A percentile compares a stretch with the other conserved stretches of the same genome.
Conservation (phyloP, 2,113 vertebrate genomes). For the Okapia johnstoni region DNA sequence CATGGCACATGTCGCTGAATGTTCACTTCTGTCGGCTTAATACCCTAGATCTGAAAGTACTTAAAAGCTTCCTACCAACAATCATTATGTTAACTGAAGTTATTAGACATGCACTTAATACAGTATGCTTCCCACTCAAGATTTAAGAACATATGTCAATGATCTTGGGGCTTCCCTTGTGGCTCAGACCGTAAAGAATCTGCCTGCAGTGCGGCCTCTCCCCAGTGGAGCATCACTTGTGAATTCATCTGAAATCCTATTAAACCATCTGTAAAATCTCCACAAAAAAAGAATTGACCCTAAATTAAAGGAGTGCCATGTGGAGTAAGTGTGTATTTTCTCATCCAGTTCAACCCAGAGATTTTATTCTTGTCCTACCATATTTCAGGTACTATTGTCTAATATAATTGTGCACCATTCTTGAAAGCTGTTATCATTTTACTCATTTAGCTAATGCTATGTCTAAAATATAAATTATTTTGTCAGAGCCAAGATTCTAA, state of each 20-base stretch:
- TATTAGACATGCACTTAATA: background rate
- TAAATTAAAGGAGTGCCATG: background rate
- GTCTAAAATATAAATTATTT: background rate
- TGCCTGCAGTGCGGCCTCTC: background rate
- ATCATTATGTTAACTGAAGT: background rate
- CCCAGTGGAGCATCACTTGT: background rate
- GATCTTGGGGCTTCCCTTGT: background rate
- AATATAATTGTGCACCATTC: too few relatives aligned
- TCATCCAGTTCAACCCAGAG: background rate
- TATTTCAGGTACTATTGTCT: rapidly evolving
- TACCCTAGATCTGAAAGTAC: background rate
- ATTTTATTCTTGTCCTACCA: background rate
- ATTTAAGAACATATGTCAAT: background rate
- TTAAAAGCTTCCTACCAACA: background rate
- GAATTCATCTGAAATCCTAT: background rate
- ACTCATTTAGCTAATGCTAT: background rate
- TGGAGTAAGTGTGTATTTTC: background rate
- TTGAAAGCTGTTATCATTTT: background rate
- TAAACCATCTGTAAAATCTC: background rate
- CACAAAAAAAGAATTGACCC: background rate
- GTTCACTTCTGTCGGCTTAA: background rate
- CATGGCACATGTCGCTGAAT: background rate
- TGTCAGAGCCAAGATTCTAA: background rate
- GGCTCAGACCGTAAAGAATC: background rate
- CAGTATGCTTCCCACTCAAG: background rate